These are phyloP conservation scores for Apodemia zela DNA, from an alignment of 2,888 invertebrate species.

Conservation along the genomic window DNA sequence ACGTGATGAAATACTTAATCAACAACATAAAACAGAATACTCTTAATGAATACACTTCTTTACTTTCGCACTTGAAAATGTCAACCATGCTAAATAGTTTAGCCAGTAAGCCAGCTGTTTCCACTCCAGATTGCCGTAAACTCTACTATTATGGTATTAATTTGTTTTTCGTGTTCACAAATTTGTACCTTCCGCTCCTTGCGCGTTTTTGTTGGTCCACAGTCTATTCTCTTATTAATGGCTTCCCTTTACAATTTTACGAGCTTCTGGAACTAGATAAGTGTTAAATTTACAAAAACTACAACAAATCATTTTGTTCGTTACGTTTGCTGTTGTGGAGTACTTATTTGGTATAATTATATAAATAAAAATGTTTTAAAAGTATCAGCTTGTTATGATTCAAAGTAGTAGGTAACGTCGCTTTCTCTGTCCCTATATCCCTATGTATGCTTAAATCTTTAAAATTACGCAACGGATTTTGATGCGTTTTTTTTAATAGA, in stretches of 20 bases:
- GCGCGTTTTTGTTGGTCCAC: constrained; percentile 33
- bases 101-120: constrained; percentile 50
- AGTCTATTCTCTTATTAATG: constrained; percentile 29
- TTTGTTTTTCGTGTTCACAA: constrained; percentile 72
- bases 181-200: constrained; percentile 68
- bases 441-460: too few species aligned
- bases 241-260: constrained; percentile 23
- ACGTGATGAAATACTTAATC: too few species aligned
- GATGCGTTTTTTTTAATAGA: too few species aligned
- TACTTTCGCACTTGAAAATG: background rate
- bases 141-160: constrained; percentile 50
- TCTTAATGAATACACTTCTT: too few species aligned
- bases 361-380: too few species aligned
- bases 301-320: background rate
- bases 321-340: background rate
- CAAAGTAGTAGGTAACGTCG: too few species aligned
- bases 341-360: background rate
- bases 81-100: background rate
- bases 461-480: too few species aligned
- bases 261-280: constrained; percentile 16
- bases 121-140: constrained; percentile 51
- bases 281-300: constrained; percentile 1
- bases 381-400: too few species aligned
- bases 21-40: too few species aligned
- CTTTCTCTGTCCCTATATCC: too few species aligned